Evolutionary conservation across 2,888 invertebrate genomes (phyloP).

Genomic region (Leistus spinibarbis): DNA sequence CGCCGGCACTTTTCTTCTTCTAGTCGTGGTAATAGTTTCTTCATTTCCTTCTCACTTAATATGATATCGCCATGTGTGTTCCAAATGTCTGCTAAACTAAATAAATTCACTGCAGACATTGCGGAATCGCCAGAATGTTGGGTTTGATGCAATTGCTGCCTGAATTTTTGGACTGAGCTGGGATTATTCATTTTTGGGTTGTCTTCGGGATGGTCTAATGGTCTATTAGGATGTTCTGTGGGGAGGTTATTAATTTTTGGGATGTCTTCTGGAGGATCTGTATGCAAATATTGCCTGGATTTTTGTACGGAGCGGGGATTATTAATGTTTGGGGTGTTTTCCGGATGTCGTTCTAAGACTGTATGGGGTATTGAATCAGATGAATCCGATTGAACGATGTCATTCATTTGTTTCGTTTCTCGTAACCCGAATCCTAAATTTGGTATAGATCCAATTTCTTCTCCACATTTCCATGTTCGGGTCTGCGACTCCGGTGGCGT

Average conservation of each 20-base stretch:
- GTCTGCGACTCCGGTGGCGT: constrained; percentile 35
- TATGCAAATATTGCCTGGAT: not conserved
- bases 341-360: constrained; percentile 15
- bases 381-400: constrained; percentile 12
- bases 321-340: not conserved
- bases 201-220: too few species aligned
- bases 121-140: not conserved
- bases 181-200: not conserved
- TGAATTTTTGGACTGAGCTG: not conserved
- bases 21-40: constrained; percentile 58
- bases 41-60: constrained; percentile 48
- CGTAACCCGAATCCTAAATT: constrained; percentile 52
- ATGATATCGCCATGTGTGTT: constrained; percentile 50
- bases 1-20: constrained; percentile 79
- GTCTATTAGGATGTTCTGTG: too few species aligned
- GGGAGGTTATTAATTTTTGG: not conserved
- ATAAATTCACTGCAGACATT: constrained; percentile 43
- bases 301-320: not conserved
- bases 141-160: not conserved
- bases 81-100: constrained; percentile 71
- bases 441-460: constrained; percentile 53
- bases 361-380: constrained; percentile 31
- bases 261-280: too few species aligned
- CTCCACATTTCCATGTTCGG: constrained; percentile 49
- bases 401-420: constrained; percentile 47